Evolutionary conservation across 1,140 invertebrate genomes (phyloP).

Genomic region (Drosophila suzukii): DNA sequence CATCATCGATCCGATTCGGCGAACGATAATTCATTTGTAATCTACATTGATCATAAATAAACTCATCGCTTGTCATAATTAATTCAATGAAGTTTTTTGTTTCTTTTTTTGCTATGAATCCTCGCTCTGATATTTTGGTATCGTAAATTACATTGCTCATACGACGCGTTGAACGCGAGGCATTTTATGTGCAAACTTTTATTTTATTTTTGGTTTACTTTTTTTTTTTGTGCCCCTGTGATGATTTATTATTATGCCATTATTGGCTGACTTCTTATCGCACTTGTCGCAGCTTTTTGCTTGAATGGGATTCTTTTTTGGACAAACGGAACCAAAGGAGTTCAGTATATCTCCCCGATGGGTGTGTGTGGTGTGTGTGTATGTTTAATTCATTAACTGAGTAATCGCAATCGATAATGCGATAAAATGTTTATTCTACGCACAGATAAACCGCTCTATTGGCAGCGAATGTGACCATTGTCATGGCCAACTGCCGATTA

Average conservation of each 20-base stretch:
- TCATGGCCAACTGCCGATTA: conserved; percentile 26
- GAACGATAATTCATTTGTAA: conserved; percentile 58
- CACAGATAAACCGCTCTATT: conserved; percentile 39
- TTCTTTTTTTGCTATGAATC: neutral
- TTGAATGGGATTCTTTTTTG: conserved; percentile 29
- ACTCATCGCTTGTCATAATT: conserved; percentile 75
- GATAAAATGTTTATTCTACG: conserved; percentile 66
- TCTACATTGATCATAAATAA: conserved; percentile 69
- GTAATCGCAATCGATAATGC: conserved; percentile 78
- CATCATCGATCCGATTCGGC: conserved; percentile 11
- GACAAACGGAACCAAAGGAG: conserved; percentile 12
- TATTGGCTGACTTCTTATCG: conserved; percentile 58
- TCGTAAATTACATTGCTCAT: conserved; percentile 27
- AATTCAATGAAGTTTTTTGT: conserved; percentile 68
- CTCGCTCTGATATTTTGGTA: conserved; percentile 28
- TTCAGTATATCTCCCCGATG: neutral
- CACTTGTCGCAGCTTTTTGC: conserved; percentile 33
- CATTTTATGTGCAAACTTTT: conserved; percentile 29
- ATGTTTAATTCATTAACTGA: conserved; percentile 69
- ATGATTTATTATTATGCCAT: conserved; percentile 67
- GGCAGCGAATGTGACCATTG: conserved; percentile 28
- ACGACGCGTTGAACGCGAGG: conserved; percentile 11
- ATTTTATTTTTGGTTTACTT: conserved; percentile 2
- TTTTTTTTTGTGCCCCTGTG: conserved; percentile 4
- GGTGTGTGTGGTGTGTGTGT: conserved; percentile 1